Percentiles rank a stretch among this genome's conserved stretches.
Evolutionary conservation across 2,888 invertebrate species (phyloP).

Genomic region (Polydrusus cervinus): DNA sequence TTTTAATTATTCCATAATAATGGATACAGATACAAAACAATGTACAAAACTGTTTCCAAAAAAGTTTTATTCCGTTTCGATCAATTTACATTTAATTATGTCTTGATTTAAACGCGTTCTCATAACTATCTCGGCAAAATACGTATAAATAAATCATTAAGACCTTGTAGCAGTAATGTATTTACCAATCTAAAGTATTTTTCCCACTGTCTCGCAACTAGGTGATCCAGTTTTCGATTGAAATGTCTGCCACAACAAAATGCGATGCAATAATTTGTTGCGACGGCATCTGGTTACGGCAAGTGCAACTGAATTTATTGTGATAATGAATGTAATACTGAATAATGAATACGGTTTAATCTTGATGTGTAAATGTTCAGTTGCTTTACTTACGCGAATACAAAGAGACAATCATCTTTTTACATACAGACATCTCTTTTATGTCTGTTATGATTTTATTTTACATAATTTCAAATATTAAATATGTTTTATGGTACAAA

Average conservation of each 20-base stretch:
- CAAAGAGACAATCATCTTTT: too few species aligned
- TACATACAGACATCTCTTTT: too few species aligned
- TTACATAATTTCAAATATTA: too few species aligned
- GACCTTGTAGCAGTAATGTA: conserved; percentile 5
- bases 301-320: conserved; percentile 32
- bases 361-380: background rate
- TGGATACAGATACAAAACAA: too few species aligned
- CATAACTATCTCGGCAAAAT: background rate
- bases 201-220: conserved; percentile 30
- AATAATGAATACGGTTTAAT: background rate
- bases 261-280: conserved; percentile 11
- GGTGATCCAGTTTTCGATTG: conserved; percentile 36
- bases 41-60: too few species aligned
- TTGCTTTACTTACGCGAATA: too few species aligned
- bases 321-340: conserved; percentile 24
- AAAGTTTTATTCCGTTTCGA: too few species aligned
- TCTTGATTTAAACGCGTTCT: background rate
- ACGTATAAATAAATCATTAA: conserved; percentile 1
- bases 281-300: conserved; percentile 6
- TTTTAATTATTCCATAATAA: too few species aligned
- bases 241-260: conserved; percentile 15
- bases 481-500: too few species aligned
- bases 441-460: too few species aligned
- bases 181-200: conserved; percentile 24
- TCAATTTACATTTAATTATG: too few species aligned